A percentile compares a stretch with the other conserved stretches of the same genome.
phyloP scores from a whole-genome alignment of 2,888 invertebrate species.

The Ceraclea dissimilis region DNA sequence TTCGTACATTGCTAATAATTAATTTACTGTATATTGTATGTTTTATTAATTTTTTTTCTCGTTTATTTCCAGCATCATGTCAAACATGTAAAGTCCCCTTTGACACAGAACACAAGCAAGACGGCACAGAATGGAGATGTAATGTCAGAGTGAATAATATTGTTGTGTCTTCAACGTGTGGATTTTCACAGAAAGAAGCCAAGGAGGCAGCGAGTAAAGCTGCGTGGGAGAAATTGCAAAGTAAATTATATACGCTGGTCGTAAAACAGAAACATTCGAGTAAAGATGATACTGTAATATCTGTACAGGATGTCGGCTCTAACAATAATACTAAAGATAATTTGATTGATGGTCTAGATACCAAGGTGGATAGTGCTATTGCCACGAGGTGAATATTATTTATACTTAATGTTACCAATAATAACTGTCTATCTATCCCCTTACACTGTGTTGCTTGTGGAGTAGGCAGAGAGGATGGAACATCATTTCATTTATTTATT shows the following conservation, averaged over 20 bases:
- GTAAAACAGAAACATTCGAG: conserved; percentile 10
- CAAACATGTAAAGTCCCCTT: conserved; percentile 13
- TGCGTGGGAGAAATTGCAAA: conserved; percentile 14
- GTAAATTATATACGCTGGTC: conserved; percentile 17
- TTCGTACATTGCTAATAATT: too few species aligned
- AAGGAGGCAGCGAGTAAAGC: conserved; percentile 13
- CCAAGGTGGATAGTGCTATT: conserved; percentile 22
- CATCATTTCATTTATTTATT: not conserved
- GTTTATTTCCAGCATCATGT: conserved; percentile 19
- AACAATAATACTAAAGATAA: not conserved
- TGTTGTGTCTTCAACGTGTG: conserved; percentile 1
- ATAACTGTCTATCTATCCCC: not conserved
- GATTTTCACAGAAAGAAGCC: conserved; percentile 14
- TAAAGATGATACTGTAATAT: conserved; percentile 16
- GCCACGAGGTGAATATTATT: conserved; percentile 21
- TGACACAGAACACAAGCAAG: not conserved
- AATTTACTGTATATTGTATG: too few species aligned
- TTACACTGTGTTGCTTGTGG: too few species aligned
- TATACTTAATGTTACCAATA: not conserved
- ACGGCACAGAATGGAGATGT: conserved; percentile 4
- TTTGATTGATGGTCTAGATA: conserved; percentile 15
- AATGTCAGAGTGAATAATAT: conserved; percentile 11
- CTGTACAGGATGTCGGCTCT: conserved; percentile 6
- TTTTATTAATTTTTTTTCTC: too few species aligned
- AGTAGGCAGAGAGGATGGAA: not conserved